phyloP scores from a whole-genome alignment of 2,888 invertebrate species.

The Caenorhabditis imperialis region DNA sequence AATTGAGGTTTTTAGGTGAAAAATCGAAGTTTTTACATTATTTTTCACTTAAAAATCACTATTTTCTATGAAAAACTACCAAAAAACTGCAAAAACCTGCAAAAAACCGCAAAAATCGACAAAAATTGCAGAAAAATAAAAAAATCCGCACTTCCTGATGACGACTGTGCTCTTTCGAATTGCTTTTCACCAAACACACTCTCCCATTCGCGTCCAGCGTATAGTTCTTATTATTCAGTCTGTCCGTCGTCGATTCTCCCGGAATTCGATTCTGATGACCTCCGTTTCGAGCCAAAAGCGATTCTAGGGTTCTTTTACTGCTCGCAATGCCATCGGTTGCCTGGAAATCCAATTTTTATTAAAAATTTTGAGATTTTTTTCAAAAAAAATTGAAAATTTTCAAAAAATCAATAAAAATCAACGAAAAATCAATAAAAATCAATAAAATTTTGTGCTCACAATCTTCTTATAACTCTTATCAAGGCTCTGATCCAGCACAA shows the following conservation, averaged over 20 bases:
- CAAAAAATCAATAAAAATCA: neutral
- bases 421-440: too few relatives aligned
- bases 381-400: neutral
- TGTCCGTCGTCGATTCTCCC: conserved; percentile 8
- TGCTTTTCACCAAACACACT: conserved; percentile 43
- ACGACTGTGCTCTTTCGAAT: conserved; percentile 20
- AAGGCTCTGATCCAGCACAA: conserved; percentile 22
- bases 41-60: too few relatives aligned
- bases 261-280: conserved; percentile 32
- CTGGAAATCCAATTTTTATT: conserved; percentile 10
- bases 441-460: conserved; percentile 1
- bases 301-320: conserved; percentile 44
- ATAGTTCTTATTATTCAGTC: conserved; percentile 38
- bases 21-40: too few relatives aligned
- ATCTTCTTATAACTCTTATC: conserved; percentile 44
- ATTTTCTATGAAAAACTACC: too few relatives aligned
- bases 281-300: conserved; percentile 44
- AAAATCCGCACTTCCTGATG: conserved; percentile 26
- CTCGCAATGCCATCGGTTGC: conserved; percentile 33
- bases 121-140: too few relatives aligned
- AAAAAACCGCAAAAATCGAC: too few relatives aligned
- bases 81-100: too few relatives aligned
- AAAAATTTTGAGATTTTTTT: too few relatives aligned
- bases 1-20: too few relatives aligned
- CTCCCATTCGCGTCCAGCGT: conserved; percentile 47